phyloP scores from a whole-genome alignment of 1,140 invertebrate genomes.

The Drosophila parabipectinata region DNA sequence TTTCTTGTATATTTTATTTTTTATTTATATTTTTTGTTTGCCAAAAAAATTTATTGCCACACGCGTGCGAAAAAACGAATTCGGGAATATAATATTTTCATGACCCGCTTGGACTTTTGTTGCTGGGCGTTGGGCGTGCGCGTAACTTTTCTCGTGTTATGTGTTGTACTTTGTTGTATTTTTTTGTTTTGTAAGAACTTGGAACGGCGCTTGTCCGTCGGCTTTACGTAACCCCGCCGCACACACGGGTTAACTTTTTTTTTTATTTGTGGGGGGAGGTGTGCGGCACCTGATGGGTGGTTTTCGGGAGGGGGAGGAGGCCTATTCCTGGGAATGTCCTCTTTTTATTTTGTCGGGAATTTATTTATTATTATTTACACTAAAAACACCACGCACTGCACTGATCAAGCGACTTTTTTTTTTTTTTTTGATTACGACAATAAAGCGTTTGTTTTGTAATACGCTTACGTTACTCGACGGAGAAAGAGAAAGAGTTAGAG shows the following conservation, averaged over 20 bases:
- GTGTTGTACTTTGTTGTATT: constrained; percentile 52
- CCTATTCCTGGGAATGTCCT: constrained; percentile 5
- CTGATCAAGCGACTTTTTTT: constrained; percentile 28
- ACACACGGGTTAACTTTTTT: constrained; percentile 56
- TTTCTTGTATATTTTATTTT: constrained; percentile 50
- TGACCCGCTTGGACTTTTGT: constrained; percentile 44
- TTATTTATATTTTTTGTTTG: constrained; percentile 42
- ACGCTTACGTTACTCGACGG: constrained; percentile 75
- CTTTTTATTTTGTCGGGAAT: constrained; percentile 4
- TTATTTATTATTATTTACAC: constrained; percentile 30
- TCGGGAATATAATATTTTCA: constrained; percentile 44
- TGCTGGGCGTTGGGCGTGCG: constrained; percentile 52
- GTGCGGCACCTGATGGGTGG: constrained; percentile 23
- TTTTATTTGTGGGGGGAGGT: constrained; percentile 26
- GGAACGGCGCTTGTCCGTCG: constrained; percentile 53
- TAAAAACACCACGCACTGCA: constrained; percentile 8
- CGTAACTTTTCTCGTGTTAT: constrained; percentile 60
- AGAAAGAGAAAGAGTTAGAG: constrained; percentile 4
- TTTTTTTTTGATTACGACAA: constrained; percentile 44
- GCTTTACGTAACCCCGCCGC: constrained; percentile 75
- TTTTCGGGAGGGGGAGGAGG: constrained; percentile 4
- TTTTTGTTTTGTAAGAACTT: constrained; percentile 76
- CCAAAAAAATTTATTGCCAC: constrained; percentile 72
- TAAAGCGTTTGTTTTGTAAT: constrained; percentile 66
- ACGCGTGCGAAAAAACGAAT: constrained; percentile 71